Evolutionary conservation across 2,797 vertebrate species (phyloP).

Genomic region (Chaunax sp.): DNA sequence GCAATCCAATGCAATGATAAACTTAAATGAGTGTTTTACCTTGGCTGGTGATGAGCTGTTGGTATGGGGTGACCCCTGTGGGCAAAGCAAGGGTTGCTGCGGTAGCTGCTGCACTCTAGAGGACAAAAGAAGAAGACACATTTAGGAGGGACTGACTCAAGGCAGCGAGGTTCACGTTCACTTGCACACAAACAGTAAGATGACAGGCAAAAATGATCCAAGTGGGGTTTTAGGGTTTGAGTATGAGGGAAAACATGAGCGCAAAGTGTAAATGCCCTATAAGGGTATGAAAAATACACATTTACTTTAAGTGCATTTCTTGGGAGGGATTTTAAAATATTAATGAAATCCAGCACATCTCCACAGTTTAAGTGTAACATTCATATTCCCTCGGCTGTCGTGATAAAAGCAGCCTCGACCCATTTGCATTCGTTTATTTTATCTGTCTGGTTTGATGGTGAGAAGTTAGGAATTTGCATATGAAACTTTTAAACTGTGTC

Average conservation of each 20-base stretch:
- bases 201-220: neutral
- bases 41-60: constrained; percentile 94
- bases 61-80: constrained; percentile 93
- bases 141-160: neutral
- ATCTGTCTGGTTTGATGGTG: neutral
- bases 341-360: constrained; percentile 10
- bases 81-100: constrained; percentile 96
- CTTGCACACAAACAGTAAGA: constrained; percentile 4
- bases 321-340: constrained; percentile 4
- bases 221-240: neutral
- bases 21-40: constrained; percentile 78
- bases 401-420: constrained; percentile 20
- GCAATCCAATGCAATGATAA: neutral
- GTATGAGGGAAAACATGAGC: no score
- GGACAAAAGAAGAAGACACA: constrained; percentile 39
- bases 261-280: neutral
- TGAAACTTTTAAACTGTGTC: constrained; percentile 4
- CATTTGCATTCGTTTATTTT: constrained; percentile 14
- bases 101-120: constrained; percentile 96
- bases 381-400: neutral
- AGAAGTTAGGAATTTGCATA: constrained; percentile 14
- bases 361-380: constrained; percentile 2
- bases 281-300: neutral
- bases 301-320: constrained; percentile 14
- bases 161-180: no score